Evolutionary conservation across 2,888 invertebrate genomes (phyloP), one percentile per base, ranked within the genome.

Genomic region (Latrodectus hesperus): DNA sequence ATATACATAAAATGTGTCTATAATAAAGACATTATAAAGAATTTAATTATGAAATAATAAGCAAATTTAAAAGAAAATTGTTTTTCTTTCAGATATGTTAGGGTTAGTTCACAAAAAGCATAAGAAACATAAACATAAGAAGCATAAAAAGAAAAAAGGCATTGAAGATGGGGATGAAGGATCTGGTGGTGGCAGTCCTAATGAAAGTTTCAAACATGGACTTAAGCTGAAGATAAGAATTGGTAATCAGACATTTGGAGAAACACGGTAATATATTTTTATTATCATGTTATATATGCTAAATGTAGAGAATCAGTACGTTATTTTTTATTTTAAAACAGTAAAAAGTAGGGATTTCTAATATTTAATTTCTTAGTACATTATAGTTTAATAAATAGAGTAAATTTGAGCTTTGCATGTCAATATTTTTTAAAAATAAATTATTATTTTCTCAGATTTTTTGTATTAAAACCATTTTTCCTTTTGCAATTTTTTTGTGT

Each of bases 91-190:
- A 88, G 87, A 88, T 88, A 78, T 88, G 12, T 68, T 88, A 60
- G 87, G 78, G 51, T 64, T 84, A 38, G 38, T 75, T 51, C 93
- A 93, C 89, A 95, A 95, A 91, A 94, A 94, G 89, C 94, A 94
- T 90, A 95, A 95, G 91, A 94, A 94, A 88, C 95, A 95, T 90
- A 95, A 95, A 90, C 95, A 95, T 90, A 95, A 94, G 89, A 93
- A 92, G 91, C 94, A 94, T 91, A 94, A 94, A 89, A 94, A 93
- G 91, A 92, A 93, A 81, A 94, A 76, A 65, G 88, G 94, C 91
- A 93, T 93, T 80, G 94, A 94, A 22, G 94, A 93, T 17, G 86
- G 55, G 38, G 89, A 82, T 73, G 84, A 78, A 55, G 75, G 68
- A 4, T 72, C 72, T 22, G 87, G 80, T 17, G 80, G 85, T 38